Conservation (phyloP, 1,140 invertebrate species). For the Laodelphax striatellus region DNA sequence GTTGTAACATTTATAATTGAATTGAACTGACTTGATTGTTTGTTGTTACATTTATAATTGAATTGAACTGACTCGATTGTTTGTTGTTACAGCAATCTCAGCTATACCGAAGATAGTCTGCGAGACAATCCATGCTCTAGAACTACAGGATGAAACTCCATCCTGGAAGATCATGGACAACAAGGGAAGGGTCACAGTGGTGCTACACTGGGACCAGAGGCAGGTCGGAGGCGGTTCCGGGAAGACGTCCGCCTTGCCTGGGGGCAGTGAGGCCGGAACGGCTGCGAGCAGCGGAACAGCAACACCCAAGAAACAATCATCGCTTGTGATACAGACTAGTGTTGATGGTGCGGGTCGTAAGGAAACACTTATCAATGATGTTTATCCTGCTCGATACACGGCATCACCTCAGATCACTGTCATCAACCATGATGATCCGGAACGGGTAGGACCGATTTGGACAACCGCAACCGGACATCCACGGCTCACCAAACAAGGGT, state of each 20-base stretch:
- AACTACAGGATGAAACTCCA: slow-evolving; percentile 86
- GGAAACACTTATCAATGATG: slow-evolving; percentile 42
- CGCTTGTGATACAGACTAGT: slow-evolving; percentile 64
- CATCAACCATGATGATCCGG: slow-evolving; percentile 71
- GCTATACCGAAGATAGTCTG: slow-evolving; percentile 93
- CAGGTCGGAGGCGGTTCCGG: slow-evolving; percentile 38
- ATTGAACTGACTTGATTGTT: no score
- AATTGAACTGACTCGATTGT: no score
- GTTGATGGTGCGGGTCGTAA: slow-evolving; percentile 42
- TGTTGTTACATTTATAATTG: no score
- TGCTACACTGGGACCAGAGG: slow-evolving; percentile 79
- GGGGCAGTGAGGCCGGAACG: slow-evolving; percentile 27
- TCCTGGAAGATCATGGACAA: slow-evolving; percentile 97
- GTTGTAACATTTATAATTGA: no score
- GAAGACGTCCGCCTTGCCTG: neutral
- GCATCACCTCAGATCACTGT: slow-evolving; percentile 76
- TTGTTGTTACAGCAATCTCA: slow-evolving; percentile 70
- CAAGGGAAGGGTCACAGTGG: slow-evolving; percentile 85
- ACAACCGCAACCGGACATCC: slow-evolving; percentile 22
- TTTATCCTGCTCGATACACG: slow-evolving; percentile 34
- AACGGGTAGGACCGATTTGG: slow-evolving; percentile 23
- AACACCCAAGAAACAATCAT: slow-evolving; percentile 49
- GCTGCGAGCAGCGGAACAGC: slow-evolving; percentile 45
- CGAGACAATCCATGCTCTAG: slow-evolving; percentile 87
- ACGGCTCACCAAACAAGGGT: slow-evolving; percentile 49